Evolutionary conservation across 2,113 vertebrate species (phyloP), one percentile per base, ranked within the genome.

Genomic region (Dasyornis broadbenti): DNA sequence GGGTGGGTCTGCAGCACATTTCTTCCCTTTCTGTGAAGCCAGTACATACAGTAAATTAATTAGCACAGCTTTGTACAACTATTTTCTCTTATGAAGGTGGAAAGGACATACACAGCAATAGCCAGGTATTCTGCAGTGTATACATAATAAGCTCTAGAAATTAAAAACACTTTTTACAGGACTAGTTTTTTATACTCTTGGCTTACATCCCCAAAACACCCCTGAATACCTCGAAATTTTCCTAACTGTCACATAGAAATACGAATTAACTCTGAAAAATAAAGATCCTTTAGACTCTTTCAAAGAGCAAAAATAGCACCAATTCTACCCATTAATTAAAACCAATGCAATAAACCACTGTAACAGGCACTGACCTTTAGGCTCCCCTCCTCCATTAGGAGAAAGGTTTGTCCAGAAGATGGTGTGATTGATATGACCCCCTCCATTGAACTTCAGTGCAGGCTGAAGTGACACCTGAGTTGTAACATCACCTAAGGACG

Each of bases 331-430:
- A 33, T 71, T 54, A 59, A 35, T n/a, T 68, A 69, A 86, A 77
- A 35, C 2, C 50, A 49, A 96, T 10, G 6, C 76, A 87, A 68
- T 53, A 56, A 96, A 56, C 10, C 47, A 39, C 16, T 16, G 5
- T 50, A 83, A 50, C 5, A 33, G 21, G 1, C 27, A 61, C 98
- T 96, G 47, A 99, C 99, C 99, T 98, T 98, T 98, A 83, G 99
- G 99, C 66, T 99, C 99, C 39, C 99, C 98, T 68, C 99, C 99
- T 71, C 99, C 98, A 13, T 97, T 98, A 27, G 99, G 99, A 82
- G 99, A 99, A 76, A 99, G 98, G 94, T 99, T 99, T 53, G 99
- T 99, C 99, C 99, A 99, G 98, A 99, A 99, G 86, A 99, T 99
- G n/a, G 90, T 98, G 79, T 99, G 99, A 95, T 99, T 99, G 96